Evolutionary conservation across 92 coral and sea anemone genomes (phyloP), one percentile per base, ranked within the genome.

Genomic region (Paramuricea clavata): DNA sequence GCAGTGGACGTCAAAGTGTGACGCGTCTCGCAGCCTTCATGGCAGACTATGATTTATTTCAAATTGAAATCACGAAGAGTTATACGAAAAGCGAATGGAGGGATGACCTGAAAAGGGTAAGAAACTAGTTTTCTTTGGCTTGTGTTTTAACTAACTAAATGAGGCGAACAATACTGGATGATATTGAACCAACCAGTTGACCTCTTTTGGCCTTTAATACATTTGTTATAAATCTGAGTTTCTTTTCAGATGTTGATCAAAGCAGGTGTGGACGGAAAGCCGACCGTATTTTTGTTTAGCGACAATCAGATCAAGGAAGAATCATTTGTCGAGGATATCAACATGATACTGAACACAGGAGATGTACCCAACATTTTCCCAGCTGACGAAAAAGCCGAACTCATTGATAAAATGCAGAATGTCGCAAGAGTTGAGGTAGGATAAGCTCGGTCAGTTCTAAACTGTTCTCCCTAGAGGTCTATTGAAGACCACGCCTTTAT

Each of bases 41-140:
- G 99, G 99, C 99, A 7, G 99, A 97, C 79, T 97, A 94, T 57
- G 99, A 97, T 81, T 76, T 97, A 87, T 97, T 97, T 86, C 99
- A 97, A 90, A 97, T 97, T 59, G 99, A 97, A 77, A 97, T 97
- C 43, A 89, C 98, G 1, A 93, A 95, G 69, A 94, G 92, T 79
- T 97, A 97, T 89, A 97, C 99, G 70, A 97, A 97, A 88, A 78
- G 90, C 23, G 99, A 97, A 74, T 97, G 99, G 99, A 84, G 99
- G 83, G 99, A 97, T 50, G 99, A 97, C 78, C 87, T 97, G 19
- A 97, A 97, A 75, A 94, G 81, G 98, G 99, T 93, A 47, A 32
- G 65, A 33, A 81, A 59, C 27, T 33, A 3, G 9, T 56, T 23
- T 28, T 31, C 31, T 76, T 1, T 56, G n/a, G n/a, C n/a, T n/a